Conservation (phyloP, 2,113 vertebrate species). For the Myocastor coypus region DNA sequence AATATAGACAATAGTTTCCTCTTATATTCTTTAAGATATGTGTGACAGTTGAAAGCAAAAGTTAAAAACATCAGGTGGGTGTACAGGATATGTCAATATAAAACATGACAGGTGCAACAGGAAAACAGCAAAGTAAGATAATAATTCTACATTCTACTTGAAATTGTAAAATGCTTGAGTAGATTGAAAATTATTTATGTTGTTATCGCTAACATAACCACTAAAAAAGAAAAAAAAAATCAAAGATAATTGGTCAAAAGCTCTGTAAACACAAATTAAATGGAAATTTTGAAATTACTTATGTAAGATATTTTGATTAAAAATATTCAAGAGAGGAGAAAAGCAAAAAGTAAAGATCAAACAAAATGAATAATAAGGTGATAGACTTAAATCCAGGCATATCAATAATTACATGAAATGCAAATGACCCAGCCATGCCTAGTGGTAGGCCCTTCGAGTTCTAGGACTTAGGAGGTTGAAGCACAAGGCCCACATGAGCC, state of each 20-base stretch:
- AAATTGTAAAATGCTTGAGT: slow-evolving; percentile 44
- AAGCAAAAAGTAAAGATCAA: not conserved
- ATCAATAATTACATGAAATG: not conserved
- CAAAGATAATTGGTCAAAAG: not conserved
- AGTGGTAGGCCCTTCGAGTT: not conserved
- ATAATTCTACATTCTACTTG: slow-evolving; percentile 7
- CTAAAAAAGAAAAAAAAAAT: not conserved
- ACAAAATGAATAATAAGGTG: slow-evolving; percentile 10
- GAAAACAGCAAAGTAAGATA: not conserved
- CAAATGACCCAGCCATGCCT: not conserved
- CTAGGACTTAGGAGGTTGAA: not conserved
- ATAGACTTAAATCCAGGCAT: not conserved
- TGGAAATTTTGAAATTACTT: slow-evolving; percentile 3
- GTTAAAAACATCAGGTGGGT: not conserved
- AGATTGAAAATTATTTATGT: not conserved
- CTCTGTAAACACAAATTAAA: slow-evolving; percentile 34
- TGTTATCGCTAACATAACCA: not conserved
- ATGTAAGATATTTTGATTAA: slow-evolving; percentile 38
- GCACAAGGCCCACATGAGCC: not conserved
- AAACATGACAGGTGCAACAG: not conserved
- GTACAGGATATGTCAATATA: not conserved
- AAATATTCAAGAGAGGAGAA: slow-evolving; percentile 1
- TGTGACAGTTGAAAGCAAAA: slow-evolving; percentile 9
- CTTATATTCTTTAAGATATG: not conserved
- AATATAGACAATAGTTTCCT: not conserved